Percentiles rank a stretch among this genome's conserved stretches.
Evolutionary conservation across 1,140 invertebrate species (phyloP).

Genomic region (Trichomalopsis sarcophagae): DNA sequence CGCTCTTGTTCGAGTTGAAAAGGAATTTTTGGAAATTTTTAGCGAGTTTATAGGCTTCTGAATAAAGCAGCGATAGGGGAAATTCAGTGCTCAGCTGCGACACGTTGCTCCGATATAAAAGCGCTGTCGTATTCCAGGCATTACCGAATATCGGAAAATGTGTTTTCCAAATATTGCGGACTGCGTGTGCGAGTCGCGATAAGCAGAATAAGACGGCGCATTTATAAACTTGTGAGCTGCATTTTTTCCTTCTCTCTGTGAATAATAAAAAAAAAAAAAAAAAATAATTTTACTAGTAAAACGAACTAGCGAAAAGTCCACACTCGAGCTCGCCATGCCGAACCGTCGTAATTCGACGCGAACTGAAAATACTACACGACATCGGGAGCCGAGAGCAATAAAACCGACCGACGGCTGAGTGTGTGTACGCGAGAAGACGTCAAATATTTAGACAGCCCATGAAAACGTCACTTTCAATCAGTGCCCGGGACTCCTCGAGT

Average conservation of each 20-base stretch:
- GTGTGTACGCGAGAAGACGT: conserved; percentile 39
- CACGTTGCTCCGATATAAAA: too few species aligned
- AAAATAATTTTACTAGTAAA: not conserved
- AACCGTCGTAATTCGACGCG: not conserved
- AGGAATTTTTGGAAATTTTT: too few species aligned
- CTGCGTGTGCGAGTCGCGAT: too few species aligned
- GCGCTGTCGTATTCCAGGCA: too few species aligned
- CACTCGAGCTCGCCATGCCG: too few species aligned
- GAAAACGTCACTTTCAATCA: conserved; percentile 47
- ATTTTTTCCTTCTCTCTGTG: too few species aligned
- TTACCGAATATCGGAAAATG: conserved; percentile 6
- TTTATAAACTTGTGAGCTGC: too few species aligned
- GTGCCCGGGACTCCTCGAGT: conserved; percentile 6
- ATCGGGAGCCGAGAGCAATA: not conserved
- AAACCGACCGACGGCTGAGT: not conserved
- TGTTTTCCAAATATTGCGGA: conserved; percentile 30
- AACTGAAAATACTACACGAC: not conserved
- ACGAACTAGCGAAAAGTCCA: not conserved
- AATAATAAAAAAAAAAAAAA: not conserved
- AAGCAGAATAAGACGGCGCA: too few species aligned
- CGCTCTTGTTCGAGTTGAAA: too few species aligned
- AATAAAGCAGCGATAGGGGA: not conserved
- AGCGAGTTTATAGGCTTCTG: not conserved
- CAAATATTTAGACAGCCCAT: conserved; percentile 49
- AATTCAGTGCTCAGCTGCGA: not conserved